Evolutionary conservation across 2,888 invertebrate species (phyloP).

Genomic region (Amphipyra berbera): DNA sequence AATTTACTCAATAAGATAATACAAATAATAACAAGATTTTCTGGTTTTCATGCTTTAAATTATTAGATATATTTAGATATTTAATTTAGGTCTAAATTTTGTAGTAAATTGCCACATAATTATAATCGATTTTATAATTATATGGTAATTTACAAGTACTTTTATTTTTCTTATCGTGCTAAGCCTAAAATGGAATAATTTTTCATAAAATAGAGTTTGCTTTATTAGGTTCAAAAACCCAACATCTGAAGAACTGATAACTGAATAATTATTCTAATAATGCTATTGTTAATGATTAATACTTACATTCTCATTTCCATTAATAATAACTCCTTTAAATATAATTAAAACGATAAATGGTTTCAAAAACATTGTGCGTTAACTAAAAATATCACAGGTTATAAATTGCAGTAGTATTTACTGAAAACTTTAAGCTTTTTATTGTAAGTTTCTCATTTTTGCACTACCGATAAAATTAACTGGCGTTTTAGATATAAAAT

Average conservation of each 20-base stretch:
- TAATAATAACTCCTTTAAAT: conserved; percentile 53
- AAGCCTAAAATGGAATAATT: no score
- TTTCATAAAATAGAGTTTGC: no score
- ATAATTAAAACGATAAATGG: conserved; percentile 64
- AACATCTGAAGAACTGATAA: background rate
- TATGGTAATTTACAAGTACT: no score
- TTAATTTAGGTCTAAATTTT: no score
- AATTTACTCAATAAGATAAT: no score
- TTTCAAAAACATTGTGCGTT: conserved; percentile 66
- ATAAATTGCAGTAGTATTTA: conserved; percentile 53
- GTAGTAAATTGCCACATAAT: no score
- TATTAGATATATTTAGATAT: no score
- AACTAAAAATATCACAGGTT: conserved; percentile 70
- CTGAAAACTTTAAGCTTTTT: conserved; percentile 12
- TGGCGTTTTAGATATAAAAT: background rate
- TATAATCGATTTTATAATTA: no score
- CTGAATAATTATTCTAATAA: background rate
- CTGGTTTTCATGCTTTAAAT: no score
- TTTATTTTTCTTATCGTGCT: no score
- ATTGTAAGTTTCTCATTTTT: conserved; percentile 24
- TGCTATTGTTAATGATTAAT: background rate
- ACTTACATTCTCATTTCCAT: conserved; percentile 70
- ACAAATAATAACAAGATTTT: no score
- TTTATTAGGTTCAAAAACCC: no score
- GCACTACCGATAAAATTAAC: conserved; percentile 9